Conservation (phyloP, 2,113 vertebrate genomes). For the Cinclus mexicanus region DNA sequence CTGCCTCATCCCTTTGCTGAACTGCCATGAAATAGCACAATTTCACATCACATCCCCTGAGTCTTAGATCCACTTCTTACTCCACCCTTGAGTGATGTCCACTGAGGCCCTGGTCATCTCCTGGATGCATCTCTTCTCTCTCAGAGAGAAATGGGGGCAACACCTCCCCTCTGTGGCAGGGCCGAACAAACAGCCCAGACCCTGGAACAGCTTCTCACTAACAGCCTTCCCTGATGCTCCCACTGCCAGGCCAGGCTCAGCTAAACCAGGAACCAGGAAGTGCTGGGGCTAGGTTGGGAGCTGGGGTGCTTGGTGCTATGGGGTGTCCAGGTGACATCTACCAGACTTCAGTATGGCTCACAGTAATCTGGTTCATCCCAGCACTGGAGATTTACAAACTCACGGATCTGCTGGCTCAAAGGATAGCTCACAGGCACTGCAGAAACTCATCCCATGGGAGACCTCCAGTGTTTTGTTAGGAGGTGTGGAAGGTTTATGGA, state of each 20-base stretch:
- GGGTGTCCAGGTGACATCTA: not conserved
- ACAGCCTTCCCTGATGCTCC: not conserved
- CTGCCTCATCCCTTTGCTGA: not conserved
- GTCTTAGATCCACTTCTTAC: not conserved
- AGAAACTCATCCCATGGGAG: not conserved
- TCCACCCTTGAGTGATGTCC: not conserved
- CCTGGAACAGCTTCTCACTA: not conserved
- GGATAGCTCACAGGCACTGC: not conserved
- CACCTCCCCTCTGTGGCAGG: not conserved
- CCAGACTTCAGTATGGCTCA: rapidly evolving
- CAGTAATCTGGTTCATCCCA: not conserved
- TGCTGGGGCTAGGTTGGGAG: rapidly evolving
- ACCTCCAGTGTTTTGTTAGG: not conserved
- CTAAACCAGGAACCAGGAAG: not conserved
- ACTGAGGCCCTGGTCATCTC: not conserved
- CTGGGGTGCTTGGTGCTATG: not conserved
- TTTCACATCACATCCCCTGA: not conserved
- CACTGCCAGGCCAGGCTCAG: not conserved
- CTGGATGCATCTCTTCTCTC: not conserved
- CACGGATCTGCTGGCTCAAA: not conserved
- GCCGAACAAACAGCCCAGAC: not conserved
- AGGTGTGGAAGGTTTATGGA: not conserved
- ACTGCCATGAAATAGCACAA: rapidly evolving
- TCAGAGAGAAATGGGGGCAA: not conserved
- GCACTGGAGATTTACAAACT: not conserved